phyloP scores from a whole-genome alignment of 2,888 invertebrate species.

The Himalopsyche kuldschensis region DNA sequence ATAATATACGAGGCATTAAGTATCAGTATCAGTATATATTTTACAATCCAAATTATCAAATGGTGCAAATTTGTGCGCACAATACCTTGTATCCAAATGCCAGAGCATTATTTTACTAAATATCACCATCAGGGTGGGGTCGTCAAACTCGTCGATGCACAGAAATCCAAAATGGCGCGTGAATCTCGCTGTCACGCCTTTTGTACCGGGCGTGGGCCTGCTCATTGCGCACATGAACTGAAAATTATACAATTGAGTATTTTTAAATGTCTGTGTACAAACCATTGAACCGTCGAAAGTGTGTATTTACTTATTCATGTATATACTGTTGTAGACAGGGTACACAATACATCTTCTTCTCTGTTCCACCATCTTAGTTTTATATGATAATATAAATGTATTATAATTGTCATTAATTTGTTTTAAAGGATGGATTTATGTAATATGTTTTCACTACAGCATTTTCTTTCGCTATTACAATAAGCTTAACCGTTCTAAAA shows the following conservation, averaged over 20 bases:
- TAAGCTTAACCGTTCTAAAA: too few relatives aligned
- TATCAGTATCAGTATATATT: too few relatives aligned
- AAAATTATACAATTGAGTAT: constrained; percentile 41
- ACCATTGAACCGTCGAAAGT: too few relatives aligned
- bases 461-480: too few relatives aligned
- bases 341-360: too few relatives aligned
- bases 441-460: too few relatives aligned
- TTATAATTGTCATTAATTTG: not conserved
- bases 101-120: constrained; percentile 90
- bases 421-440: too few relatives aligned
- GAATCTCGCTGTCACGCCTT: constrained; percentile 82
- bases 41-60: not conserved
- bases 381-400: not conserved
- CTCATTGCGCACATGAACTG: constrained; percentile 87
- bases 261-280: not conserved
- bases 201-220: constrained; percentile 76
- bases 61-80: not conserved
- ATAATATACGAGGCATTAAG: too few relatives aligned
- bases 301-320: too few relatives aligned
- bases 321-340: too few relatives aligned
- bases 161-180: constrained; percentile 84
- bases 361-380: too few relatives aligned
- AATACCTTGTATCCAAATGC: constrained; percentile 92
- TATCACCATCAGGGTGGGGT: constrained; percentile 79
- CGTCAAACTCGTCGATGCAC: constrained; percentile 87